phyloP scores from a whole-genome alignment of 1,140 invertebrate genomes.

The Myzus persicae region DNA sequence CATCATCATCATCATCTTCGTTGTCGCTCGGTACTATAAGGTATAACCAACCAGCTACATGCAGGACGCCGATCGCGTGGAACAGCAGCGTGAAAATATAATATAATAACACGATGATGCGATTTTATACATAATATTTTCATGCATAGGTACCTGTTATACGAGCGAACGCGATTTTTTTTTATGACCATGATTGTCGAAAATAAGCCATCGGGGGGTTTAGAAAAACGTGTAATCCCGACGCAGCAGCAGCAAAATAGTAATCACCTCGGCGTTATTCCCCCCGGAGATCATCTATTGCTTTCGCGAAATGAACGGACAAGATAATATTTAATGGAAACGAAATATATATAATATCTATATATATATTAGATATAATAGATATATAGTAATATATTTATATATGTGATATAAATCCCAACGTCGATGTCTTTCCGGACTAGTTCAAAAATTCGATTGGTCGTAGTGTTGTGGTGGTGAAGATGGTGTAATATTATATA shows the following conservation, averaged over 20 bases:
- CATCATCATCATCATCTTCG: not conserved
- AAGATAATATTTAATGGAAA: not conserved
- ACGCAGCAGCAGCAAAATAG: not conserved
- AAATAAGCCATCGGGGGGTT: not conserved
- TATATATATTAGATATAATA: not conserved
- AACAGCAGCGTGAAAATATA: not conserved
- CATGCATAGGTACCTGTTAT: not conserved
- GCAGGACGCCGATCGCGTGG: not conserved
- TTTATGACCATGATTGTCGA: not conserved
- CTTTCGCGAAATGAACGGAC: not conserved
- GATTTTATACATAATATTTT: not conserved
- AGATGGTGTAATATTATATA: not conserved
- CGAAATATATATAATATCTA: not conserved
- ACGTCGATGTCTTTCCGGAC: not conserved
- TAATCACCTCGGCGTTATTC: not conserved
- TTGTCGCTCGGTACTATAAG: not conserved
- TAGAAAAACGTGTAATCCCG: not conserved
- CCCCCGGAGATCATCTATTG: not conserved
- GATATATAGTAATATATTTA: constrained; percentile 4
- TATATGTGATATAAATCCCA: not conserved
- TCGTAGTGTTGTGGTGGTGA: too few relatives aligned
- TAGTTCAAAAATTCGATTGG: not conserved
- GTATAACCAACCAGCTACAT: not conserved
- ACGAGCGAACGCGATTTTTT: not conserved
- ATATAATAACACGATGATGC: not conserved